Evolutionary conservation across 2,797 vertebrate species (phyloP), one percentile per base, ranked within the genome.

Genomic region (Ctenochaetus hawaiiensis): DNA sequence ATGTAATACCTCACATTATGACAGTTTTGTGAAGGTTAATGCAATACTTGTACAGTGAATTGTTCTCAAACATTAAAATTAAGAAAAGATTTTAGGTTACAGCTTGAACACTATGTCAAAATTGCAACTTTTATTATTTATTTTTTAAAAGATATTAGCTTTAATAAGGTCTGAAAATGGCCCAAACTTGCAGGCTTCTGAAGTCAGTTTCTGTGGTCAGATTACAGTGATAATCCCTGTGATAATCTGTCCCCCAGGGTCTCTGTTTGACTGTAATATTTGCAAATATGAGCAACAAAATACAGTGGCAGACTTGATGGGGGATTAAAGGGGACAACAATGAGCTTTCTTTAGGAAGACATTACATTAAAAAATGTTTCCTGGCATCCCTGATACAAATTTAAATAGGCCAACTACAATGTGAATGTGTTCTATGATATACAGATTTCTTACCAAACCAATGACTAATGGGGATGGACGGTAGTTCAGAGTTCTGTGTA

Each of bases 381-480:
- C 54, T 41, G 67, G 12, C 65, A 81, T 85, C 77, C 78, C 81
- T 76, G 81, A 88, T 67, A 48, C n/a, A 41, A 76, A 75, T 77
- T 57, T 59, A 30, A 85, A 82, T 66, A 75, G 60, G 34, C 76
- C 72, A 47, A 75, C 61, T 77, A 65, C 51, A 67, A 45, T 37
- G 65, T 62, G 59, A 72, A 88, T 81, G 66, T 34, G 41, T 60
- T 86, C 80, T 44, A 82, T 72, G 78, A 88, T 81, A 72, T 83
- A 89, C 82, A 90, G 61, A 80, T 72, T 67, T 82, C 67, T 72
- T 60, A 79, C 54, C 56, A 80, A 75, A 77, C 23, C 30, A 48
- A 45, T 53, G 52, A 83, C 45, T 48, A 77, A 30, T 37, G 74
- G 58, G 76, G 57, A 70, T 88, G 93, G 94, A 94, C 92, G 92